Base-by-base conservation (phyloP, 2,888 invertebrate genomes). In the Aplocera efformata region DNA sequence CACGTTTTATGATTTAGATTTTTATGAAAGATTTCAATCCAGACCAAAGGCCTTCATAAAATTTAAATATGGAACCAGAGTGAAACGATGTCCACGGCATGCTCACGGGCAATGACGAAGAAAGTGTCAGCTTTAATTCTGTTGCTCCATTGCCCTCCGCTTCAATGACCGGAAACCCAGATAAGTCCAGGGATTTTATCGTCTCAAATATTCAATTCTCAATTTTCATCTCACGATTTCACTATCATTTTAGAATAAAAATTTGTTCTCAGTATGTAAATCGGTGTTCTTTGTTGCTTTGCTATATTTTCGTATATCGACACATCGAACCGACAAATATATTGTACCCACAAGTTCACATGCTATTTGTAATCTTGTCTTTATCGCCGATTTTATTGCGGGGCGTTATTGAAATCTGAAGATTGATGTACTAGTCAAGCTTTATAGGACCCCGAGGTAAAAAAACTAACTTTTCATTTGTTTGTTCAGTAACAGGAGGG, bases 91-190 rank as follows among this genome's bases (percentile, higher is more conserved):
- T 32, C 34, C 44, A 32, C 17, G 21, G 39, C 32, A 35, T 35
- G 36, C 30, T 30, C 31, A 31, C 31, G 21, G 32, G 60, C 65
- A 67, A 67, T 63, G 60, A 59, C 53, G 59, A 56, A 54, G 48
- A 69, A 69, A 71, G 58, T 66, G 66, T 58, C 61, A 57, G 55
- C 58, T 63, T 64, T 63, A 66, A 45, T 61, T 67, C 59, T 63
- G 64, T 63, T 66, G 55, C 54, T 57, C 56, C 63, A 66, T 67
- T 64, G 60, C 64, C 59, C 60, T 58, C 46, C 50, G 72, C 68
- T 67, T 63, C 73, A 79, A 78, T 79, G 78, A 73, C 75, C 72
- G 78, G 77, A 75, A 80, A 74, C 58, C 50, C 56, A 58, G 80
- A 80, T 80, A 80, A 80, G 71, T 75, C 73, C 66, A 63, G 58